These are phyloP conservation scores for Boulengeromyrus knoepffleri DNA, from an alignment of 2,113 vertebrate genomes.

Conservation along the genomic window DNA sequence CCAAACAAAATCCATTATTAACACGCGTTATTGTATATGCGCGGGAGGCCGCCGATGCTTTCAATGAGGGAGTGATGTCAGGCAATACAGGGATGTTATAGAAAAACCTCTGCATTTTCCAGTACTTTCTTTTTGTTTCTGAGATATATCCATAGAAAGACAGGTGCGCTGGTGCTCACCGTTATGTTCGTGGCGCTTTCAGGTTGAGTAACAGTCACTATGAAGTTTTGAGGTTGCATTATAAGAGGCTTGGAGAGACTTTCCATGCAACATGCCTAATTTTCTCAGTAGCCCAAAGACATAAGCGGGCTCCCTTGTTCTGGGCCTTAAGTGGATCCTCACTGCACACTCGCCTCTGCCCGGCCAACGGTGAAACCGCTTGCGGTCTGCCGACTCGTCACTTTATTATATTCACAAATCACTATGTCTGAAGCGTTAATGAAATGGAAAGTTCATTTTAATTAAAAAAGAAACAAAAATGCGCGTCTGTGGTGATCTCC, in stretches of 20 bases:
- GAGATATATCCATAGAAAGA: not conserved
- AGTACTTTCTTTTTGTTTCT: not conserved
- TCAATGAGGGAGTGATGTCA: not conserved
- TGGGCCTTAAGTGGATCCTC: not conserved
- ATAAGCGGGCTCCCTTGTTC: not conserved
- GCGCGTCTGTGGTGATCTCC: not conserved
- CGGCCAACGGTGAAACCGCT: too few species aligned
- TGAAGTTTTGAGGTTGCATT: not conserved
- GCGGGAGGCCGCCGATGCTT: not conserved
- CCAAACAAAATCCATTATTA: not conserved
- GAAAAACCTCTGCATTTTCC: not conserved
- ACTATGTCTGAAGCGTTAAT: slow-evolving; percentile 6
- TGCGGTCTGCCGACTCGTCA: not conserved
- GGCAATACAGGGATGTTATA: not conserved
- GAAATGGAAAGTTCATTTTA: slow-evolving; percentile 13
- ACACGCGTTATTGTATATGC: not conserved
- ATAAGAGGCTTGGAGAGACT: not conserved
- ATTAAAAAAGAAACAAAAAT: slow-evolving; percentile 1
- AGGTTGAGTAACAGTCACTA: not conserved
- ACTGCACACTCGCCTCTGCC: too few species aligned
- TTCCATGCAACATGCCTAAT: not conserved
- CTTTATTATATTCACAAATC: slow-evolving; percentile 13
- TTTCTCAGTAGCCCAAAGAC: not conserved
- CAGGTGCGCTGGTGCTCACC: not conserved
- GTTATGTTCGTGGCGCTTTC: not conserved